Base-by-base conservation (phyloP, 2,113 vertebrate genomes). In the Ascaphus truei region DNA sequence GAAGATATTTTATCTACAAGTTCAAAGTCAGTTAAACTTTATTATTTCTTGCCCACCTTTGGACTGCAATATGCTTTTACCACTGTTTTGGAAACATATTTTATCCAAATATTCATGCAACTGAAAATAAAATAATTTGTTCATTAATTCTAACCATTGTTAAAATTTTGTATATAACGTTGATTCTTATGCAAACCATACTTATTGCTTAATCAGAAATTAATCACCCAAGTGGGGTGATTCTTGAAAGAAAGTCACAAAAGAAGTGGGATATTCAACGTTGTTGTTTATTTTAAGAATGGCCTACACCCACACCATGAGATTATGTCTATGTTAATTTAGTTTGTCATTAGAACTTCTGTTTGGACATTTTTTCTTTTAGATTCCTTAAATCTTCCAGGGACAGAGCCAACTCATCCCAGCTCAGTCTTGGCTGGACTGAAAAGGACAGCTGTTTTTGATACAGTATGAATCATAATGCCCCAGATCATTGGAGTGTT, bases 311-410 rank as follows among this genome's bases (percentile, higher is more conserved):
- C 55, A 69, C 50, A 34, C 56, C 66, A 60, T 69, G 36, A 68
- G 60, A 69, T 69, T 50, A 60, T 31, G 47, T 25, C 43, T 27
- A 33, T 60, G 66, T 52, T 69, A 59, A 51, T 36, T 58, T 45
- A 48, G 43, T 34, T 55, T 36, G 56, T 51, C 56, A 60, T 39
- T 50, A 52, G 43, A 58, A 60, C 66, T 69, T 69, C 66, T 69
- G 66, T 69, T 60, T 69, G 22, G 65, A 59, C 58, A 68, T 53
- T 29, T 59, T 51, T 25, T 41, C 9, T 51, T 13, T 37, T 4
- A 37, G 52, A n/a, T n/a, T n/a, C n/a, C n/a, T n/a, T 31, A 60
- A 51, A 51, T 66, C 53, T 68, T 68, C 65, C 53, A 68, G 66
- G 26, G 33, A 39, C n/a, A 20, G 26, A 29, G 29, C 20, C 22